Evolutionary conservation across 1,140 invertebrate genomes (phyloP).

Genomic region (Drosophila kurseongensis): DNA sequence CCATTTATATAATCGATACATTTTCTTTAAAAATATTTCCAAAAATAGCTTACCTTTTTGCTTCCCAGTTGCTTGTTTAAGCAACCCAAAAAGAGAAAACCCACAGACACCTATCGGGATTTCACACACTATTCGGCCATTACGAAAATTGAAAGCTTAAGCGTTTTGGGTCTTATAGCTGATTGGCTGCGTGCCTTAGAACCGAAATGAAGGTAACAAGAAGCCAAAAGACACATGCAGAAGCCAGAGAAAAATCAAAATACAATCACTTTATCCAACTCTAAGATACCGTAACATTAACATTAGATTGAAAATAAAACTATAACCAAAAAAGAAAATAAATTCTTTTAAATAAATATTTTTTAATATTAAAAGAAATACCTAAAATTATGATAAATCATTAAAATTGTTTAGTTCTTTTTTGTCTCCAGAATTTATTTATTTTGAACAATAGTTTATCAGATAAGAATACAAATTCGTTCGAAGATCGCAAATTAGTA

Average conservation of each 20-base stretch:
- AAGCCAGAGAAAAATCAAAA: conserved; percentile 11
- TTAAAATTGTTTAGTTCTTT: too few relatives aligned
- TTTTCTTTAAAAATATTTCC: conserved; percentile 1
- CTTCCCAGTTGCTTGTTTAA: not conserved
- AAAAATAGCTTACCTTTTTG: conserved; percentile 21
- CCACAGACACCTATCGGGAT: not conserved
- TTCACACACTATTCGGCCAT: conserved; percentile 22
- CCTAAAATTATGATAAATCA: too few relatives aligned
- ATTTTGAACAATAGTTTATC: too few relatives aligned
- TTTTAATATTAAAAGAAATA: not conserved
- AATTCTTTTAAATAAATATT: too few relatives aligned
- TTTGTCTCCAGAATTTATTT: too few relatives aligned
- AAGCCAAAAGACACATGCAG: conserved; percentile 7
- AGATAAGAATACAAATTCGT: too few relatives aligned
- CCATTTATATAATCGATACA: not conserved
- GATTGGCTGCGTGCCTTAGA: conserved; percentile 49
- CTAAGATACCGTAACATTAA: not conserved
- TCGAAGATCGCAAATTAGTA: too few relatives aligned
- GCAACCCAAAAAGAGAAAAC: not conserved
- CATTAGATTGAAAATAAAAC: too few relatives aligned
- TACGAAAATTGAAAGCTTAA: conserved; percentile 35
- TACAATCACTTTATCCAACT: not conserved
- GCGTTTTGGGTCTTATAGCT: conserved; percentile 38
- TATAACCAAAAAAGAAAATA: too few relatives aligned
- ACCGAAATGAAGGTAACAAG: conserved; percentile 34